Evolutionary conservation across 2,113 vertebrate genomes (phyloP).

Genomic region (Grallaria varia): DNA sequence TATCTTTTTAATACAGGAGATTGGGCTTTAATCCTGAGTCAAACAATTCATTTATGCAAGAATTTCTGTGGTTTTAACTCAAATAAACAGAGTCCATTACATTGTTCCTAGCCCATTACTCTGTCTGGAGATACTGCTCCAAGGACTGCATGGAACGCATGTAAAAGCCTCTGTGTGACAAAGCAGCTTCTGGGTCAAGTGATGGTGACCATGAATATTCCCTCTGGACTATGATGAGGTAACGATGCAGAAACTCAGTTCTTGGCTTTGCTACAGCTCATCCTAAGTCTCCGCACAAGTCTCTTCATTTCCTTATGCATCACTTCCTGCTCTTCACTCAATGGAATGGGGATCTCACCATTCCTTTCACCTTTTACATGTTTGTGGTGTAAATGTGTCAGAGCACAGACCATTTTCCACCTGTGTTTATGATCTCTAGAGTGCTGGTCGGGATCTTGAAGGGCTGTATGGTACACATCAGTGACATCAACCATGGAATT

Average conservation of each 20-base stretch:
- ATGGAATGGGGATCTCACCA: not conserved
- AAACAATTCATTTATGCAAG: not conserved
- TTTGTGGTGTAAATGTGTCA: not conserved
- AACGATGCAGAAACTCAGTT: not conserved
- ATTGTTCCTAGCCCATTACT: not conserved
- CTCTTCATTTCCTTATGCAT: not conserved
- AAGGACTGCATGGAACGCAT: not conserved
- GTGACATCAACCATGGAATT: not conserved
- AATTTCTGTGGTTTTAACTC: not conserved
- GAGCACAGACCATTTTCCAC: not conserved
- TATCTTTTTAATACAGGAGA: not conserved
- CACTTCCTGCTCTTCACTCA: not conserved
- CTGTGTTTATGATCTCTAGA: not conserved
- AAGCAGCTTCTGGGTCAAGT: not conserved
- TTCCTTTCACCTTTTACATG: not conserved
- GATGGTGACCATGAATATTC: not conserved
- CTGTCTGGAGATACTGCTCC: not conserved
- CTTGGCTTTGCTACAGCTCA: not conserved
- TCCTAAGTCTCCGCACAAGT: not conserved
- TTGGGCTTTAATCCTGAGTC: not conserved
- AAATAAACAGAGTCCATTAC: not conserved
- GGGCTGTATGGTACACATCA: not conserved
- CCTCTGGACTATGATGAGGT: not conserved
- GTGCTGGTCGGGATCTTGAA: not conserved
- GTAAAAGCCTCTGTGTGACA: not conserved